Evolutionary conservation across 2,797 vertebrate species (phyloP).

Genomic region (Clarias pachynema): DNA sequence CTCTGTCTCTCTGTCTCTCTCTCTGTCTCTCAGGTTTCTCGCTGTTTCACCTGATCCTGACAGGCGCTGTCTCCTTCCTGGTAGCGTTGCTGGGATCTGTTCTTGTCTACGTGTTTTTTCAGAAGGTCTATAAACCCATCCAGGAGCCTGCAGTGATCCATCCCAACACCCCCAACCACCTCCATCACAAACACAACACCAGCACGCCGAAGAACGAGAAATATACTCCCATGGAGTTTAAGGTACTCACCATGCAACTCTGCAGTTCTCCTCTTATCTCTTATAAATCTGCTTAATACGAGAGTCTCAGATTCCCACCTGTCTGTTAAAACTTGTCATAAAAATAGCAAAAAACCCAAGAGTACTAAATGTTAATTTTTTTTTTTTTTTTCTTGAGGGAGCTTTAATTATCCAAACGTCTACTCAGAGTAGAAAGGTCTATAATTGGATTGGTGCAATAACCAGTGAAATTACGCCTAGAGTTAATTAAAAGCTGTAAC

Average conservation of each 20-base stretch:
- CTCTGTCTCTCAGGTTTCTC: conserved; percentile 79
- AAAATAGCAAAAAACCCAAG: not conserved
- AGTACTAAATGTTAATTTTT: not conserved
- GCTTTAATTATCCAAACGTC: not conserved
- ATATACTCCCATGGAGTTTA: conserved; percentile 97
- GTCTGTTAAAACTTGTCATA: not conserved
- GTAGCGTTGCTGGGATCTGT: conserved; percentile 86
- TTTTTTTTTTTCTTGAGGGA: not conserved
- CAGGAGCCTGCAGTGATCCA: conserved; percentile 90
- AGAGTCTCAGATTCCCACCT: not conserved
- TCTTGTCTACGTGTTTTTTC: conserved; percentile 86
- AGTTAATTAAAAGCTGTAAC: conserved; percentile 1
- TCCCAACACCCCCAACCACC: conserved; percentile 92
- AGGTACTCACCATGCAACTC: conserved; percentile 72
- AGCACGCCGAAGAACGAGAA: conserved; percentile 92
- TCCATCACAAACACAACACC: conserved; percentile 89
- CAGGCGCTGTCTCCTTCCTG: conserved; percentile 86
- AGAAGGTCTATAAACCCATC: conserved; percentile 83
- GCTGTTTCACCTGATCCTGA: conserved; percentile 87
- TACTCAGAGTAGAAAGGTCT: not conserved
- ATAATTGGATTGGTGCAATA: not conserved
- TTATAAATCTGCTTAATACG: not conserved
- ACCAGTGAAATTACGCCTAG: not conserved
- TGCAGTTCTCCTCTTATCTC: not conserved
- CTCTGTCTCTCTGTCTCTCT: not conserved